Conservation (phyloP, 2,113 vertebrate genomes). For the Murina feae region DNA sequence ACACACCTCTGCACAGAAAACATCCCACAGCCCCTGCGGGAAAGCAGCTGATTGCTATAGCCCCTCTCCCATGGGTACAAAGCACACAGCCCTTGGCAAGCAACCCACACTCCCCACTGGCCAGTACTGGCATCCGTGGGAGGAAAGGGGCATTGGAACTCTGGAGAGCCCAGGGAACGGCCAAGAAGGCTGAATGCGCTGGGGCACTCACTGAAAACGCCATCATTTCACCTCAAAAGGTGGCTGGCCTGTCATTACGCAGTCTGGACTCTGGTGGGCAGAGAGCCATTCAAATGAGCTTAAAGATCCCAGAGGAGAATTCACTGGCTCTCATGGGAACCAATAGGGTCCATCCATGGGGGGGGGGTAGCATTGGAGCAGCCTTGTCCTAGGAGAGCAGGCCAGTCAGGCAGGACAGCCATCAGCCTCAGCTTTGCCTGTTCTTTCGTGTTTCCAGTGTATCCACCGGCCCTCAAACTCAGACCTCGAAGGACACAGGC, state of each 20-base stretch:
- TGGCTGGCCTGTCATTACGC: fast-evolving
- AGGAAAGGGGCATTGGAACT: not conserved
- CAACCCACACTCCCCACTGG: not conserved
- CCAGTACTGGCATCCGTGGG: not conserved
- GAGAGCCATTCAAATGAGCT: not conserved
- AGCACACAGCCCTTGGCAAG: not conserved
- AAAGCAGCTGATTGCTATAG: not conserved
- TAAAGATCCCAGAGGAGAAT: not conserved
- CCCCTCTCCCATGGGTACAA: too few relatives aligned
- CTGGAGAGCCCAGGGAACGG: not conserved
- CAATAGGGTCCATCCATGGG: not conserved
- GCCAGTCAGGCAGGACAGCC: too few relatives aligned
- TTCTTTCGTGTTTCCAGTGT: not conserved
- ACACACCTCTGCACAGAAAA: not conserved
- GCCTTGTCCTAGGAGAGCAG: not conserved
- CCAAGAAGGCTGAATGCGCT: not conserved
- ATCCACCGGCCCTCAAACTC: not conserved
- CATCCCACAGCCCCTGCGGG: fast-evolving
- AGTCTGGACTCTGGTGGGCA: not conserved
- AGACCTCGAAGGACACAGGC: not conserved
- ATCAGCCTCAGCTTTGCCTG: fast-evolving
- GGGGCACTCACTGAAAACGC: not conserved
- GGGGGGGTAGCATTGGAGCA: too few relatives aligned
- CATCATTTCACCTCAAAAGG: not conserved
- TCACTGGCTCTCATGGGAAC: not conserved